Evolutionary conservation across 2,888 invertebrate genomes (phyloP), one percentile per base, ranked within the genome.

Genomic region (Yponomeuta plumbellus): DNA sequence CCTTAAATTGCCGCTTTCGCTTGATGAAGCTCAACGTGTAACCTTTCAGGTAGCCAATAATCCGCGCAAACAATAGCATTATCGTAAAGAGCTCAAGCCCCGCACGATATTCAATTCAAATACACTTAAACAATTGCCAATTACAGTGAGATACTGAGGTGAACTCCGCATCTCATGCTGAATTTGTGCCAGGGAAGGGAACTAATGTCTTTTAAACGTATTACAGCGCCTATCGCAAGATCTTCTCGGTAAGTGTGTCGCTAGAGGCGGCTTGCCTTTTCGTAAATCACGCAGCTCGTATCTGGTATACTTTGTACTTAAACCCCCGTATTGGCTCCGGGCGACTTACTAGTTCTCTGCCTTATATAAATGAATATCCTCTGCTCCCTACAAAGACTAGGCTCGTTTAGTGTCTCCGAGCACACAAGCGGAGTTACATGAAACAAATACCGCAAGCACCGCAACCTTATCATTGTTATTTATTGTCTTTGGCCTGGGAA

Each of bases 211-310:
- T 34, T 57, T 63, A 40, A 63, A 39, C 56, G 66, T 66, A 62
- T 66, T 66, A 66, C 40, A 71, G 75, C 71, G 75, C 71, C 72
- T 82, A 83, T 86, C 83, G 81, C 70, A 71, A 78, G 78, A 86
- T 85, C 84, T 85, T 83, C 83, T 79, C 75, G 77, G 81, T 76
- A 81, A 81, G 80, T 76, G 72, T 83, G 84, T 83, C 82, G 81
- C 84, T 76, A 69, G 69, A 69, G 78, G 82, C 79, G 78, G 82
- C 76, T 74, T 78, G 81, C 80, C 81, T 81, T 80, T 82, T 77
- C 77, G 78, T 81, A 83, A 81, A 84, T 81, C 83, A 82, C 77
- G 75, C 73, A 44, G 62, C 44, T 66, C 26, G 65, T 67, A 66
- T 67, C 68, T 66, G n/a, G 61, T 65, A 56, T 23, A 75, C 75